Percentiles rank a stretch among this genome's conserved stretches.
Evolutionary conservation across 2,888 invertebrate genomes (phyloP).

Genomic region (Lithophane socia): DNA sequence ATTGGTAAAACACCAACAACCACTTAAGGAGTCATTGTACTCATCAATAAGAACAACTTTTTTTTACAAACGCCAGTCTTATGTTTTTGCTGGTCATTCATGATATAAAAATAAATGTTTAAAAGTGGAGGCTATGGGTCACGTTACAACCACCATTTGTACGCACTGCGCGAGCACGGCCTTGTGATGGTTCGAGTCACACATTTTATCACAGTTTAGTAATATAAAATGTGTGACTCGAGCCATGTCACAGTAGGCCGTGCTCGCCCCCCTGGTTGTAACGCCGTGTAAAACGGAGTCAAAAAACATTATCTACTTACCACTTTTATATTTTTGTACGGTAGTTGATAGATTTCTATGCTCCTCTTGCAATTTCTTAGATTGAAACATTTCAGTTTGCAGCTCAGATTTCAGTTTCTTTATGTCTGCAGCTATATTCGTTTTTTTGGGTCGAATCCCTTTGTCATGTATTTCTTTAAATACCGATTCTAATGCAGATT

Average conservation of each 20-base stretch:
- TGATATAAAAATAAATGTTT: not conserved
- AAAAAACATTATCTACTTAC: conserved; percentile 63
- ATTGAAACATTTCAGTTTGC: conserved; percentile 52
- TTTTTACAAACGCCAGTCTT: not conserved
- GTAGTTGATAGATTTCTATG: conserved; percentile 59
- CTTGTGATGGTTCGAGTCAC: no score
- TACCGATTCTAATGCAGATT: conserved; percentile 26
- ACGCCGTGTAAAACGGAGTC: not conserved
- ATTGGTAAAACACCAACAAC: no score
- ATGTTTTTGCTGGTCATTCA: not conserved
- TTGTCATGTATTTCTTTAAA: conserved; percentile 30
- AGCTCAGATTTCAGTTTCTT: conserved; percentile 62
- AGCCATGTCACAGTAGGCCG: no score
- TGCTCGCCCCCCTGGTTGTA: not conserved
- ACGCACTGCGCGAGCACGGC: no score
- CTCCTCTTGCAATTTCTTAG: conserved; percentile 64
- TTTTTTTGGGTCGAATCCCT: conserved; percentile 39
- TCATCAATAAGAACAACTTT: no score
- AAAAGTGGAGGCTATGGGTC: not conserved
- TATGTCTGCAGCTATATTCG: conserved; percentile 58
- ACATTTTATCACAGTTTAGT: no score
- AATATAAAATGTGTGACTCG: no score
- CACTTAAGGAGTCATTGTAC: no score
- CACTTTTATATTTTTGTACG: conserved; percentile 67
- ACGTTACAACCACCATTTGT: not conserved